These are phyloP conservation scores for Lycophotia porphyrea DNA, from an alignment of 2,888 invertebrate genomes.

Conservation along the genomic window DNA sequence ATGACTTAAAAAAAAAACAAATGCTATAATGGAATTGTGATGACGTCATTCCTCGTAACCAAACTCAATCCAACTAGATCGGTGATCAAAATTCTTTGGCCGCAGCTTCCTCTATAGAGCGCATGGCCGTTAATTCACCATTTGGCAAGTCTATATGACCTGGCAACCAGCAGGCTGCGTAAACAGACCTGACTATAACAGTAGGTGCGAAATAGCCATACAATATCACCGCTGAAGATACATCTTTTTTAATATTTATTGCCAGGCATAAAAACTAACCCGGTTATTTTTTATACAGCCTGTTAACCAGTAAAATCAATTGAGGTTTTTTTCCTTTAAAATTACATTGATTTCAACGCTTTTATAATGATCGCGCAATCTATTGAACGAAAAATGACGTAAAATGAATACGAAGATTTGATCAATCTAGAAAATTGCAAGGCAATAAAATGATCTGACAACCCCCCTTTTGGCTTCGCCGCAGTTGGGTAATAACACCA, in stretches of 20 bases:
- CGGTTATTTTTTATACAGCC: conserved; percentile 53
- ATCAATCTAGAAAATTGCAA: background rate
- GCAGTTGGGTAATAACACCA: no score
- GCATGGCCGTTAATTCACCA: background rate
- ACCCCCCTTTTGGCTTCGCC: no score
- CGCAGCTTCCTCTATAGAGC: background rate
- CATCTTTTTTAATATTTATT: conserved; percentile 52
- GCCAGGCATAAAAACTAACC: conserved; percentile 51
- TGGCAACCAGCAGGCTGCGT: background rate
- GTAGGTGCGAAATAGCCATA: conserved; percentile 23
- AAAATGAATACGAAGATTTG: background rate
- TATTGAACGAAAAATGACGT: conserved; percentile 26
- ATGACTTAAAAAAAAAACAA: background rate
- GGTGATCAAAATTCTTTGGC: background rate
- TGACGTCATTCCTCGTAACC: background rate
- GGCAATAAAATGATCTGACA: background rate
- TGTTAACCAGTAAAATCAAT: conserved; percentile 47
- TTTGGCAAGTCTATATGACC: background rate
- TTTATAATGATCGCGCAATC: conserved; percentile 44
- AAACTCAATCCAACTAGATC: background rate
- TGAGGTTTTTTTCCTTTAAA: conserved; percentile 26
- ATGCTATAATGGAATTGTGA: background rate
- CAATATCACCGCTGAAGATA: conserved; percentile 14
- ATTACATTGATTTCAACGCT: conserved; percentile 35
- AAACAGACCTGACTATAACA: conserved; percentile 5